phyloP scores from a whole-genome alignment of 2,113 vertebrate species.

The Raja brachyura region DNA sequence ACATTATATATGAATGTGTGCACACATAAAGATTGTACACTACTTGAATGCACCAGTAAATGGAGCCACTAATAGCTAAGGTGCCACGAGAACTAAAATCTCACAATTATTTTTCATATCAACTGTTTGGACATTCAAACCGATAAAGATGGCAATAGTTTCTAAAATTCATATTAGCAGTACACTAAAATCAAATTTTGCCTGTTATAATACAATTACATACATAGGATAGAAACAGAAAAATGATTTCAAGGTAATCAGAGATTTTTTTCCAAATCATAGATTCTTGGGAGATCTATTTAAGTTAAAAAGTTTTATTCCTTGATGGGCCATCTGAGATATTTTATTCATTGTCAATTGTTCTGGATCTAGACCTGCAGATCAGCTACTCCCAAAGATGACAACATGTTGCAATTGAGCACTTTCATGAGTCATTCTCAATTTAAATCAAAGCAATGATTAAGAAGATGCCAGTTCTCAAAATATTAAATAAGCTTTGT shows the following conservation, averaged over 20 bases:
- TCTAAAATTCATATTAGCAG: neutral
- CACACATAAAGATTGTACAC: no score
- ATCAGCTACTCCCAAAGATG: slow-evolving; percentile 39
- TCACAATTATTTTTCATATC: neutral
- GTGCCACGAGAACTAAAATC: no score
- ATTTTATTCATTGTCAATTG: slow-evolving; percentile 8
- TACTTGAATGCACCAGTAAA: no score
- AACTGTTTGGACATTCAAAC: neutral
- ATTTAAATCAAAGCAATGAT: slow-evolving; percentile 38
- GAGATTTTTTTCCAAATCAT: neutral
- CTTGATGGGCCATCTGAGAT: neutral
- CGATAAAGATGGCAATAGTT: neutral
- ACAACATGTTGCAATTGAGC: slow-evolving; percentile 38
- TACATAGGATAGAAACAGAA: neutral
- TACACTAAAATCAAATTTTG: neutral
- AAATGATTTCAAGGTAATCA: neutral
- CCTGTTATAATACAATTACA: neutral
- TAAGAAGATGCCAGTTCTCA: slow-evolving; percentile 33
- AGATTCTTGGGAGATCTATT: neutral
- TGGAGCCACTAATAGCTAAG: no score
- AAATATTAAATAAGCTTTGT: neutral
- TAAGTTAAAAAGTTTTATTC: neutral
- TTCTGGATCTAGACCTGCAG: slow-evolving; percentile 36
- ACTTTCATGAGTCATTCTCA: slow-evolving; percentile 28
- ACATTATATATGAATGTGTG: no score